Evolutionary conservation across 2,888 invertebrate genomes (phyloP).

Genomic region (Sminthurinus aureus): DNA sequence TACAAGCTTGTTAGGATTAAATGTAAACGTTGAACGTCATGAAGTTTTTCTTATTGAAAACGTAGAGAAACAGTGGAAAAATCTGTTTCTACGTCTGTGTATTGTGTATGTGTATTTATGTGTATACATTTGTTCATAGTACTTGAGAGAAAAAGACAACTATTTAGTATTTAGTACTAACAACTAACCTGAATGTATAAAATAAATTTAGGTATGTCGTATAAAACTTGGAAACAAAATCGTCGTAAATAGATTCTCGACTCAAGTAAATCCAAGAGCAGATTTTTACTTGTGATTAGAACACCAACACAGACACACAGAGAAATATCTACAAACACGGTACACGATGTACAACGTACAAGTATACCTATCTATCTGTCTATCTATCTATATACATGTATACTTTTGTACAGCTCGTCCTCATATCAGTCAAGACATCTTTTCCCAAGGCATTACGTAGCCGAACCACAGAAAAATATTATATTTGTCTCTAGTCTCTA

Average conservation of each 20-base stretch:
- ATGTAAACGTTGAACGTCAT: not conserved
- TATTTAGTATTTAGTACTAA: not conserved
- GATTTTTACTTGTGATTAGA: constrained; percentile 18
- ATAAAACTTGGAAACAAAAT: constrained; percentile 19
- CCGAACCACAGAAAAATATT: not conserved
- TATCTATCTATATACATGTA: not conserved
- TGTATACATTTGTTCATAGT: not conserved
- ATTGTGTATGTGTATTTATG: no score
- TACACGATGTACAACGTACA: no score
- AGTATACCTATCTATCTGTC: no score
- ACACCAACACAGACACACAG: constrained; percentile 11
- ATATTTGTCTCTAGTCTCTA: not conserved
- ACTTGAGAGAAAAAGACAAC: not conserved
- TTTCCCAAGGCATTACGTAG: constrained; percentile 16
- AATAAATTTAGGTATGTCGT: constrained; percentile 26
- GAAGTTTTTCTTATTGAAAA: not conserved
- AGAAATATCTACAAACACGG: not conserved
- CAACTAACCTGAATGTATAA: constrained; percentile 22
- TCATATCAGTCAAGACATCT: constrained; percentile 26
- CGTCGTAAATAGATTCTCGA: constrained; percentile 28
- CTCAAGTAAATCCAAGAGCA: constrained; percentile 26
- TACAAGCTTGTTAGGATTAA: not conserved
- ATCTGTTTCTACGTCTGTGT: not conserved
- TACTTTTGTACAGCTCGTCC: not conserved
- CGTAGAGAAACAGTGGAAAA: not conserved